These are phyloP conservation scores for Masticophis lateralis DNA, from an alignment of 2,797 vertebrate species.

Conservation along the genomic window DNA sequence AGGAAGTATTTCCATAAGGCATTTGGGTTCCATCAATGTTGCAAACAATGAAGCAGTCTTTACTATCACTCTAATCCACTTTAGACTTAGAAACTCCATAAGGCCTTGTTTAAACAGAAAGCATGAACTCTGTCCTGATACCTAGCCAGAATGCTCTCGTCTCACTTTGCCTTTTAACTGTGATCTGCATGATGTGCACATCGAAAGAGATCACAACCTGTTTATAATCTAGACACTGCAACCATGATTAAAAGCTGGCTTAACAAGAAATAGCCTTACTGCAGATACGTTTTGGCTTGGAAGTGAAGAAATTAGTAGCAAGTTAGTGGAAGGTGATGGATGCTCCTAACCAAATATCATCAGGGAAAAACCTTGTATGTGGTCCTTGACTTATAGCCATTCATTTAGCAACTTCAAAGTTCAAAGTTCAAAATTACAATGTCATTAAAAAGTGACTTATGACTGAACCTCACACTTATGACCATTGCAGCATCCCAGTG, in stretches of 20 bases:
- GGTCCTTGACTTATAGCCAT: background rate
- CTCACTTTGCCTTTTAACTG: background rate
- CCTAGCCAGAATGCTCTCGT: background rate
- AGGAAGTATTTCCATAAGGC: background rate
- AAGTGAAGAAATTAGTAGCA: background rate
- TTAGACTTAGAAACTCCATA: background rate
- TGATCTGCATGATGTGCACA: background rate
- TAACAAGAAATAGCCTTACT: background rate
- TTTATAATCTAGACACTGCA: background rate
- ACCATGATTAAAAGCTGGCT: background rate
- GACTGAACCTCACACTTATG: background rate
- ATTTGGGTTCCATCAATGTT: background rate
- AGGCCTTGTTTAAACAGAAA: background rate
- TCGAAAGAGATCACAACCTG: background rate
- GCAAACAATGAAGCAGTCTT: background rate
- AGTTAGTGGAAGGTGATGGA: background rate
- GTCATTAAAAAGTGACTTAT: background rate
- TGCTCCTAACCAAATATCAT: background rate
- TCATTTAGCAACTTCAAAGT: background rate
- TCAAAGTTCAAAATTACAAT: background rate
- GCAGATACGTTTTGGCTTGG: background rate
- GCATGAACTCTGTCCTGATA: background rate
- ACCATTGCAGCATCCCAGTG: background rate
- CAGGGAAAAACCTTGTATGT: background rate
- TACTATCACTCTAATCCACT: background rate